These are phyloP conservation scores for Gallinago nigripennis DNA, from an alignment of 2,797 vertebrate species.

Conservation along the genomic window DNA sequence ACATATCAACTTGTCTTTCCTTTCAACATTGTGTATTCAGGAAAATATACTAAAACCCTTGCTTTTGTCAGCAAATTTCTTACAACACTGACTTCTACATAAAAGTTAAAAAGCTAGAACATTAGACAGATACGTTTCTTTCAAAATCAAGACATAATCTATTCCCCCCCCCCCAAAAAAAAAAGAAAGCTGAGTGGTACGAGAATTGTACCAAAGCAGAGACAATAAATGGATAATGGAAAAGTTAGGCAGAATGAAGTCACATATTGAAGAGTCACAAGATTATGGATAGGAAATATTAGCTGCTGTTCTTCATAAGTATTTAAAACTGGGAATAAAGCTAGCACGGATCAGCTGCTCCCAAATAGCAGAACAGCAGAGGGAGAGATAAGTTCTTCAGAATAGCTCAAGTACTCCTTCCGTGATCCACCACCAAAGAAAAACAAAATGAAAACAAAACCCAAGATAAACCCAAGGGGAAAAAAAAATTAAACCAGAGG, in stretches of 20 bases:
- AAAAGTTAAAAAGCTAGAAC: background rate
- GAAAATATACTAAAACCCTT: background rate
- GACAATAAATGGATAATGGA: background rate
- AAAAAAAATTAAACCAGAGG: background rate
- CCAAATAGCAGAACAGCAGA: background rate
- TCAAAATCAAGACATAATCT: background rate
- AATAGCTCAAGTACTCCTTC: background rate
- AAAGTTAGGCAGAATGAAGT: background rate
- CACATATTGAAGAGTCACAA: background rate
- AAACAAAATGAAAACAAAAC: background rate
- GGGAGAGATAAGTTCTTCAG: background rate
- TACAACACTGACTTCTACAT: background rate
- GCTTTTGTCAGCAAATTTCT: background rate
- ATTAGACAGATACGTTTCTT: background rate
- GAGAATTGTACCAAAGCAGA: background rate
- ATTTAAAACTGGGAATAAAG: background rate
- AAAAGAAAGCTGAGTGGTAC: background rate
- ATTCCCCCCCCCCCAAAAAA: background rate
- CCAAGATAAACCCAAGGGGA: background rate
- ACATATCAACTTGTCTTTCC: background rate
- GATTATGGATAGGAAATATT: background rate
- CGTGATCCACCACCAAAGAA: background rate
- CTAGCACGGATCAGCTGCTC: background rate
- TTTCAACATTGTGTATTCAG: background rate
- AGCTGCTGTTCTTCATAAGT: background rate